A percentile compares a stretch with the other conserved stretches of the same genome.
Conservation (phyloP, 2,797 vertebrate species). For the Leptatherina wallacei region DNA sequence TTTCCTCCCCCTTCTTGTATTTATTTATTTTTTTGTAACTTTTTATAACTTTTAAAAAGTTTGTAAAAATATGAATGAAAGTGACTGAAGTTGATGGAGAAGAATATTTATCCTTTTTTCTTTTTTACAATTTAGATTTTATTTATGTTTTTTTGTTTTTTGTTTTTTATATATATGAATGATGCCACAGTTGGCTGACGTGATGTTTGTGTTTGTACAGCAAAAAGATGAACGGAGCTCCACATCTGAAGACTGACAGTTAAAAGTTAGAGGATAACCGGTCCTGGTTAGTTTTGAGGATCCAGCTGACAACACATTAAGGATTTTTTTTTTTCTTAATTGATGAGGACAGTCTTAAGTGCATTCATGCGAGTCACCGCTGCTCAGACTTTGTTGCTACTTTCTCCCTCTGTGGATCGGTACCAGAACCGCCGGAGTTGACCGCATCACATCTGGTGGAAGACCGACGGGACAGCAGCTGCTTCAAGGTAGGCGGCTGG, state of each 20-base stretch:
- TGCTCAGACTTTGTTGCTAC: conserved; percentile 69
- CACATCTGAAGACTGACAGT: conserved; percentile 33
- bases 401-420: conserved; percentile 65
- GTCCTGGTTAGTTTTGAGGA: conserved; percentile 35
- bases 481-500: conserved; percentile 80
- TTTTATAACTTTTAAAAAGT: conserved; percentile 36
- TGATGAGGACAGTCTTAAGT: conserved; percentile 57
- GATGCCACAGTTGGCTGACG: conserved; percentile 65
- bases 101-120: conserved; percentile 56
- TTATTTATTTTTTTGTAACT: conserved; percentile 9
- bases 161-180: too few relatives aligned
- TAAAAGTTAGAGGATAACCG: conserved; percentile 39
- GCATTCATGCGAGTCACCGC: conserved; percentile 76
- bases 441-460: conserved; percentile 76
- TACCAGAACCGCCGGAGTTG: conserved; percentile 67
- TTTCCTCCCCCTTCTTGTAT: conserved; percentile 1
- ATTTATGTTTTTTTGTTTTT: conserved; percentile 63
- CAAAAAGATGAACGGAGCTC: conserved; percentile 15
- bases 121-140: conserved; percentile 28
- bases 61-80: conserved; percentile 55
- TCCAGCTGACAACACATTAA: conserved; percentile 46
- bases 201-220: conserved; percentile 54
- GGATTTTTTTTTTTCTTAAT: conserved; percentile 17
- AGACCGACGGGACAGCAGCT: conserved; percentile 65
- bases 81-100: conserved; percentile 56